Evolutionary conservation across 1,140 invertebrate species (phyloP).

Genomic region (Eupristina koningsbergeri): DNA sequence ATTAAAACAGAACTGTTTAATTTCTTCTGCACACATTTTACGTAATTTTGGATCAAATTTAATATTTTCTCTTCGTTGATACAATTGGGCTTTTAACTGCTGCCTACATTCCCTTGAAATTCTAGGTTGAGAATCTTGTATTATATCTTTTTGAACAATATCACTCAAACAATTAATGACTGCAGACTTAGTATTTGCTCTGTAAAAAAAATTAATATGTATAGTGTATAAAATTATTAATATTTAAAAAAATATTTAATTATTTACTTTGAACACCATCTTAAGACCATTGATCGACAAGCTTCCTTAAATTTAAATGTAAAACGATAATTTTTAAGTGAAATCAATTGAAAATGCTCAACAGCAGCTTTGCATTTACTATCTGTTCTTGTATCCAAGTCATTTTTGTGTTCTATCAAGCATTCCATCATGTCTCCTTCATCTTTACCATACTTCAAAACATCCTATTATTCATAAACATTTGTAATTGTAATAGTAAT

Average conservation of each 20-base stretch:
- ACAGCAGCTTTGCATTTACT: conserved; percentile 93
- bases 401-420: conserved; percentile 93
- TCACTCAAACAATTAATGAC: conserved; percentile 94
- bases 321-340: conserved; percentile 95
- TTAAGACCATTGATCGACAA: conserved; percentile 87
- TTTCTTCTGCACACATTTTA: conserved; percentile 83
- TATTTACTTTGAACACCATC: conserved; percentile 81
- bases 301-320: conserved; percentile 96
- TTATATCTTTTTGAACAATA: conserved; percentile 90
- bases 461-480: conserved; percentile 71
- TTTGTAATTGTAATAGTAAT: too few relatives aligned
- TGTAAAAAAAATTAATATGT: conserved; percentile 35
- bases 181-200: conserved; percentile 85
- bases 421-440: conserved; percentile 94
- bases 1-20: conserved; percentile 82
- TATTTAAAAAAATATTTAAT: conserved; percentile 48
- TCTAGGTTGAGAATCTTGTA: conserved; percentile 82
- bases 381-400: conserved; percentile 81
- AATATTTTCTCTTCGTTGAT: conserved; percentile 90
- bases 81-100: conserved; percentile 89
- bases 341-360: conserved; percentile 94
- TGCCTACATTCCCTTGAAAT: conserved; percentile 90
- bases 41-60: conserved; percentile 87
- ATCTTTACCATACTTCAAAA: conserved; percentile 81
- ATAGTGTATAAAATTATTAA: neutral